Conservation (phyloP, 2,113 vertebrate genomes). For the Pterophyllum scalare region DNA sequence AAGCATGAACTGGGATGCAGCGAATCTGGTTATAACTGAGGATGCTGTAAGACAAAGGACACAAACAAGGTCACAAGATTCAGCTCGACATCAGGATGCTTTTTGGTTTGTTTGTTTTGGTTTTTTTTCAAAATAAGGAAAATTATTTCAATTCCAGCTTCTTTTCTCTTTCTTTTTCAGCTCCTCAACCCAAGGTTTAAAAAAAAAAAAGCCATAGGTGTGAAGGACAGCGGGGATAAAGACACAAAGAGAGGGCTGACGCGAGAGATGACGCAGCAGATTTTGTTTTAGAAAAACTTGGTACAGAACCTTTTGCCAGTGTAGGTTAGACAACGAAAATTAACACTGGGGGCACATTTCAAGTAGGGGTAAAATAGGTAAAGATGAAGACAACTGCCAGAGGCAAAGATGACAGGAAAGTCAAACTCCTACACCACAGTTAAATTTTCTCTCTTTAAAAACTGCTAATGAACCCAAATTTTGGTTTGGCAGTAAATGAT, state of each 20-base stretch:
- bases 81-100: background rate
- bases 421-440: background rate
- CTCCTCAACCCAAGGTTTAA: background rate
- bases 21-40: constrained; percentile 95
- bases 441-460: background rate
- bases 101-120: background rate
- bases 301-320: background rate
- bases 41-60: constrained; percentile 81
- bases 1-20: constrained; percentile 92
- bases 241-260: background rate
- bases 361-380: background rate
- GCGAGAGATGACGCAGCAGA: constrained; percentile 17
- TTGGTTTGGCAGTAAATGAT: background rate
- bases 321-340: constrained; percentile 8
- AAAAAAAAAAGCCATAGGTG: background rate
- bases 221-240: background rate
- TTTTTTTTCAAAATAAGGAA: background rate
- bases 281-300: constrained; percentile 1
- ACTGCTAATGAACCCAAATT: constrained; percentile 2
- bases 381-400: background rate
- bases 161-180: background rate
- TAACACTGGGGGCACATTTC: constrained; percentile 6
- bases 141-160: background rate
- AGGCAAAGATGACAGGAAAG: constrained; percentile 17
- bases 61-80: constrained; percentile 35